Conservation (phyloP, 2,113 vertebrate genomes). For the Drymodes brunneopygia region DNA sequence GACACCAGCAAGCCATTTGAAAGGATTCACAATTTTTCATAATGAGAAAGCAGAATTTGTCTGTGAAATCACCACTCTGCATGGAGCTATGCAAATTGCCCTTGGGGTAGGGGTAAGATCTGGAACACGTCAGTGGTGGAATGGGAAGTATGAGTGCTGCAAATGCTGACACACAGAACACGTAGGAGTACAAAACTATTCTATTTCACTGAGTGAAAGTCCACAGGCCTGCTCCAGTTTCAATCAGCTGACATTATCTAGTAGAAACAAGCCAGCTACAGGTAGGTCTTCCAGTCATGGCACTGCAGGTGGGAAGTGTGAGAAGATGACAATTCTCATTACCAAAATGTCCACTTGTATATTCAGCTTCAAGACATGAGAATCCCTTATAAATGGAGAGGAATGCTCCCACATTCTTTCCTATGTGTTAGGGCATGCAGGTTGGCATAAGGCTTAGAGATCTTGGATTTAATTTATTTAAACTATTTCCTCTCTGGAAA, state of each 20-base stretch:
- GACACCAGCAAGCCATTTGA: not conserved
- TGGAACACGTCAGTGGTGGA: not conserved
- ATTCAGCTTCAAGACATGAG: not conserved
- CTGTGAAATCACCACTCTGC: not conserved
- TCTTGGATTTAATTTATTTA: not conserved
- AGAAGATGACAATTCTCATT: not conserved
- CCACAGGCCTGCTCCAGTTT: not conserved
- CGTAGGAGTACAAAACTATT: not conserved
- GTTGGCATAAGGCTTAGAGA: not conserved
- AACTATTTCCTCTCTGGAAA: not conserved
- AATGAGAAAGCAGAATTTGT: not conserved
- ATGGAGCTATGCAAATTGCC: not conserved
- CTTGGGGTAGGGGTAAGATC: not conserved
- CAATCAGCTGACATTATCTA: not conserved
- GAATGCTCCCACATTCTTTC: not conserved
- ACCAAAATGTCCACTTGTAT: not conserved
- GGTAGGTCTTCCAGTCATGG: not conserved
- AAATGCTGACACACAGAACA: not conserved
- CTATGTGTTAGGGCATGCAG: not conserved
- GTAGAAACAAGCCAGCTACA: not conserved
- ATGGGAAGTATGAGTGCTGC: not conserved
- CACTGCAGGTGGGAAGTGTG: not conserved
- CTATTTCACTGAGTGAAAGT: not conserved
- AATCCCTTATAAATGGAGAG: not conserved
- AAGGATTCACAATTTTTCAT: not conserved